These are phyloP conservation scores for Agrochola lota DNA, from an alignment of 2,888 invertebrate genomes.

Conservation along the genomic window DNA sequence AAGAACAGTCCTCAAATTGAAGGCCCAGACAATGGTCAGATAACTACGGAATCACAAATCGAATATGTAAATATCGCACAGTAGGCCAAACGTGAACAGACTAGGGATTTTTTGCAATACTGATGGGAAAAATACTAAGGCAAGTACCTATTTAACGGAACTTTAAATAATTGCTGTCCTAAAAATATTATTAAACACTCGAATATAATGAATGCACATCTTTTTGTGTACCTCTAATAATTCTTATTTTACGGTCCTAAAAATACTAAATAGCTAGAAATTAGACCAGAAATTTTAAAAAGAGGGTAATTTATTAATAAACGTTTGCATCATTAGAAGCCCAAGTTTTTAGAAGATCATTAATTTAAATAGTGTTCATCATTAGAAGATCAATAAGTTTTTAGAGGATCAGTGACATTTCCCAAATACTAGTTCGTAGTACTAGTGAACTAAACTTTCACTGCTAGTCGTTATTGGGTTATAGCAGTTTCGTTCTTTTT, in stretches of 20 bases:
- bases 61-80: constrained; percentile 64
- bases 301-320: neutral
- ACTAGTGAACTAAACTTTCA: neutral
- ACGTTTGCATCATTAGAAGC: neutral
- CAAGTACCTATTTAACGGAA: neutral
- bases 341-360: neutral
- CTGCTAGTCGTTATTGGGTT: neutral
- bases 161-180: neutral
- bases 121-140: neutral
- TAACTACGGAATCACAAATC: constrained; percentile 53
- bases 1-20: constrained; percentile 43
- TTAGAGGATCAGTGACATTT: neutral
- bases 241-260: neutral
- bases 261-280: neutral
- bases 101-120: constrained; percentile 14
- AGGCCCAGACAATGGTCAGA: constrained; percentile 66
- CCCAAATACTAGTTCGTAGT: neutral
- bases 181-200: neutral
- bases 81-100: constrained; percentile 25
- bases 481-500: neutral
- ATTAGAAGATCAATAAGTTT: too few species aligned
- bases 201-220: neutral
- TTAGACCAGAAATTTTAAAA: too few species aligned
- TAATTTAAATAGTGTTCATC: neutral
- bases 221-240: neutral